Evolutionary conservation across 2,888 invertebrate genomes (phyloP).

Genomic region (Sarcophaga rosellei): DNA sequence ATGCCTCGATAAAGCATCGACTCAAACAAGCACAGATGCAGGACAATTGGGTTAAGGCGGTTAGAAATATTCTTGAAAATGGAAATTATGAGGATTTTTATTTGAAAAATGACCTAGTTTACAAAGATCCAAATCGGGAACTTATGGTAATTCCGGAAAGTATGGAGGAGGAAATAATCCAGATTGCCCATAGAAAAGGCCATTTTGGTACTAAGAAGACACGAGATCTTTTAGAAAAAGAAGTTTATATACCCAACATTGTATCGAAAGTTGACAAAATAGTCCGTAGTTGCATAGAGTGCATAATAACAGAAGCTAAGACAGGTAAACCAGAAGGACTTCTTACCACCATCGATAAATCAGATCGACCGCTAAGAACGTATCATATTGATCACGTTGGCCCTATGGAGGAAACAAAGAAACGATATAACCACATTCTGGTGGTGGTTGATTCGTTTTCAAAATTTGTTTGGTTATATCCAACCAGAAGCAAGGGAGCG

Average conservation of each 20-base stretch:
- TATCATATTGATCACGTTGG: too few species aligned
- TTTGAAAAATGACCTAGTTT: background rate
- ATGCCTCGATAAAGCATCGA: too few species aligned
- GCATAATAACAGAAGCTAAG: slow-evolving; percentile 42
- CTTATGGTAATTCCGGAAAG: too few species aligned
- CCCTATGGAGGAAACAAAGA: too few species aligned
- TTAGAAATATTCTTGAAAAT: background rate
- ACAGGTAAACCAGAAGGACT: slow-evolving; percentile 63
- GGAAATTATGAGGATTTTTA: background rate
- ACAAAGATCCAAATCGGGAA: background rate
- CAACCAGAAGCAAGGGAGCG: too few species aligned
- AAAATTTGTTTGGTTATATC: too few species aligned
- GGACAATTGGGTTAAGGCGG: background rate
- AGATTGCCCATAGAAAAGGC: slow-evolving; percentile 73
- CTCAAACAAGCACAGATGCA: too few species aligned
- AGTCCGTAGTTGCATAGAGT: slow-evolving; percentile 40
- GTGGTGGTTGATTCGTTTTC: too few species aligned
- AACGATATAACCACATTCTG: too few species aligned
- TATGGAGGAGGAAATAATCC: too few species aligned
- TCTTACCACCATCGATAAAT: too few species aligned
- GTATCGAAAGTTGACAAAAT: slow-evolving; percentile 2
- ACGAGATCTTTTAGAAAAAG: slow-evolving; percentile 27
- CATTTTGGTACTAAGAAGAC: slow-evolving; percentile 71
- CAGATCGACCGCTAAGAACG: too few species aligned
- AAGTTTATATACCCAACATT: slow-evolving; percentile 49